Percentiles rank a stretch among this genome's conserved stretches.
phyloP scores from a whole-genome alignment of 2,888 invertebrate species.

The Archaeoteleia sp. region DNA sequence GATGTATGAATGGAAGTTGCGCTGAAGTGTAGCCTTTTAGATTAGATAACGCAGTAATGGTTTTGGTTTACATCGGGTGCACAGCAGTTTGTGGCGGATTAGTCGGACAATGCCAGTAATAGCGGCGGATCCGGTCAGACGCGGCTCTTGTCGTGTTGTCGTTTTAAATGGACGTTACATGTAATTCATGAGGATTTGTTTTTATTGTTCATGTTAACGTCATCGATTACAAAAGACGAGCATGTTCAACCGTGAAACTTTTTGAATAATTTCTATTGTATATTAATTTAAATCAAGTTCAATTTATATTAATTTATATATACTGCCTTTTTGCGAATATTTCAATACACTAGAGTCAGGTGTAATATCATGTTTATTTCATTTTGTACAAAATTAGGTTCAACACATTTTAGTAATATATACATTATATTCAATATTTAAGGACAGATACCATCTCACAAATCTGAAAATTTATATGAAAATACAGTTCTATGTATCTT shows the following conservation, averaged over 20 bases:
- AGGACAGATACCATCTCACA: too few species aligned
- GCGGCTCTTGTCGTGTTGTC: slow-evolving; percentile 38
- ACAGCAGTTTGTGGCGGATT: slow-evolving; percentile 54
- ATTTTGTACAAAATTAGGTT: too few species aligned
- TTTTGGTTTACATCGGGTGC: slow-evolving; percentile 51
- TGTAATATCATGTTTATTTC: too few species aligned
- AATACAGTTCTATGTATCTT: too few species aligned
- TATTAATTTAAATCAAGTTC: too few species aligned
- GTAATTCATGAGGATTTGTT: slow-evolving; percentile 45
- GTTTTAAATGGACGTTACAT: slow-evolving; percentile 45
- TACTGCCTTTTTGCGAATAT: too few species aligned
- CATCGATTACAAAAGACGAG: slow-evolving; percentile 25
- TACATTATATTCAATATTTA: too few species aligned
- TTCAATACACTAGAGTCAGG: too few species aligned
- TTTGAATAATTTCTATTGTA: too few species aligned
- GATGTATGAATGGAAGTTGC: slow-evolving; percentile 44
- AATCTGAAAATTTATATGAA: too few species aligned
- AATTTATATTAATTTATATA: too few species aligned
- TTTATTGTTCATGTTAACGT: slow-evolving; percentile 18
- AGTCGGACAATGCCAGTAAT: slow-evolving; percentile 55
- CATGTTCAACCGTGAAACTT: slow-evolving; percentile 13
- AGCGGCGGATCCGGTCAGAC: slow-evolving; percentile 46
- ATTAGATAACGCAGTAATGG: slow-evolving; percentile 52
- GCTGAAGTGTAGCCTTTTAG: slow-evolving; percentile 50
- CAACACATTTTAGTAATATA: too few species aligned